Evolutionary conservation across 2,113 vertebrate genomes (phyloP), one percentile per base, ranked within the genome.

Genomic region (Embiotoca jacksoni): DNA sequence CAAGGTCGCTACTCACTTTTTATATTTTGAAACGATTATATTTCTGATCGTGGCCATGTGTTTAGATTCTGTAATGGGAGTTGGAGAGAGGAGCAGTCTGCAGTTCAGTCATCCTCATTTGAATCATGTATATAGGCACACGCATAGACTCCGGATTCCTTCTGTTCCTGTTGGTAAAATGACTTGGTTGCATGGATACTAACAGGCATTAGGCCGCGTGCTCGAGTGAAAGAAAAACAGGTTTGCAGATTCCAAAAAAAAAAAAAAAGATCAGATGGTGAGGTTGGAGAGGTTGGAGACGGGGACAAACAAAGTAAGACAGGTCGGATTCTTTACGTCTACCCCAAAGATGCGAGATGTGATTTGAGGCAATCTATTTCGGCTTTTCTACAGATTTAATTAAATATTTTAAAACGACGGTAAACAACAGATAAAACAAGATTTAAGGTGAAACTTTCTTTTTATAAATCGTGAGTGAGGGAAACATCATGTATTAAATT

Each of bases 101-200:
- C 33, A 54, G 61, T 32, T 23, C 33, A 16, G 3, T 72, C 58
- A 7, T 68, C 35, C 55, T 78, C 67, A 75, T 82, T 76, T 75
- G 31, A 78, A 73, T 76, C 60, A 31, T 58, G 54, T 31, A 66
- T 11, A 53, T 23, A 65, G 23, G 72, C 60, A 30, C 57, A 41
- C 77, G 54, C 61, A 69, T 49, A 37, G 36, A 61, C 73, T 70
- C 15, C 36, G 55, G 35, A 11, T 55, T 39, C 30, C 50, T 23
- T 36, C 16, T 64, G 58, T 5, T 46, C 23, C 30, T 69, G 44
- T 1, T 72, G 9, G 37, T 72, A 37, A 53, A 78, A 61, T 15
- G 30, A 75, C 15, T 16, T 32, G 5, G 13, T 53, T 52, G 54
- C 35, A 47, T 69, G 75, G 46, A 58, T 36, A 46, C 64, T 23